Percentiles rank a stretch among this genome's conserved stretches.
Conservation (phyloP, 2,797 vertebrate species). For the Linurgus olivaceus region DNA sequence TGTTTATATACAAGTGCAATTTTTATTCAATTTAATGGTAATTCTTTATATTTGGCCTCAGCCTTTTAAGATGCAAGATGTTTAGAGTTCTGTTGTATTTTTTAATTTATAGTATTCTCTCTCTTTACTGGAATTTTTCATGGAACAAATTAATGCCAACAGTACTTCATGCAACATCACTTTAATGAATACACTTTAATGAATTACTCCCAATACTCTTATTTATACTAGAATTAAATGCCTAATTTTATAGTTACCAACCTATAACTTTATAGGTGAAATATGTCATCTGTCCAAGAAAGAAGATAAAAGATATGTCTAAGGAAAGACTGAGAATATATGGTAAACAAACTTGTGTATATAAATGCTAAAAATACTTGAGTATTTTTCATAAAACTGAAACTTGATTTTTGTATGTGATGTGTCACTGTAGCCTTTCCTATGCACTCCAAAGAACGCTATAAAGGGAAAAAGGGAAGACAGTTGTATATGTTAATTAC, state of each 20-base stretch:
- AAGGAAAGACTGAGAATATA: not conserved
- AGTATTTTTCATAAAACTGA: slow-evolving; percentile 36
- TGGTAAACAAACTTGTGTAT: slow-evolving; percentile 8
- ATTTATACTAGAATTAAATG: not conserved
- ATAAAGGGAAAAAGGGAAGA: slow-evolving; percentile 12
- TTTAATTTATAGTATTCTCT: not conserved
- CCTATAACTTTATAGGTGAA: not conserved
- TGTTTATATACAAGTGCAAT: slow-evolving; percentile 38
- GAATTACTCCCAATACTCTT: not conserved
- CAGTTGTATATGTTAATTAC: not conserved
- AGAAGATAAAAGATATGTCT: not conserved
- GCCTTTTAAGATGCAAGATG: not conserved
- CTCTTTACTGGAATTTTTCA: not conserved
- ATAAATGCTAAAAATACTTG: slow-evolving; percentile 37
- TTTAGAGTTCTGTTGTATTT: not conserved
- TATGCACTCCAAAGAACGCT: slow-evolving; percentile 32
- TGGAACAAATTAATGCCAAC: not conserved
- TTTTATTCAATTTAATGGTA: not conserved
- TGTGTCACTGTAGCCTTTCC: slow-evolving; percentile 7
- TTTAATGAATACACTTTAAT: not conserved
- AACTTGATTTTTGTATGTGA: slow-evolving; percentile 39
- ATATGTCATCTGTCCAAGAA: not conserved
- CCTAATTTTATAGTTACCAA: not conserved
- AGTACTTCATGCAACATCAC: not conserved
- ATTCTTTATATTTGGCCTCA: not conserved